phyloP scores from a whole-genome alignment of 1,140 invertebrate species.

The Drosophila arawakana region DNA sequence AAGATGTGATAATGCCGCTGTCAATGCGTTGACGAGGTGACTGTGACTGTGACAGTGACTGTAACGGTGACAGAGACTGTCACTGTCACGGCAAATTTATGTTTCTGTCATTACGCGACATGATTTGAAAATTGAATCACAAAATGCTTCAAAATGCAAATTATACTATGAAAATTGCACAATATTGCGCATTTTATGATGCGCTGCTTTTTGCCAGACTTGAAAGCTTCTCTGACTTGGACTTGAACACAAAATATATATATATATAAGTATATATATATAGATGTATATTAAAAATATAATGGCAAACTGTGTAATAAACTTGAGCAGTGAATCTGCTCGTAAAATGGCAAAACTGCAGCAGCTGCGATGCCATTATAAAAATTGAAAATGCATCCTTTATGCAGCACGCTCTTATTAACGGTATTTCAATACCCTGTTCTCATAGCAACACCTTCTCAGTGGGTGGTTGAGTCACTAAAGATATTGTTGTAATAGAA shows the following conservation, averaged over 20 bases:
- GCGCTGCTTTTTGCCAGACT: neutral
- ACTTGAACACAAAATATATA: constrained; percentile 10
- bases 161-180: constrained; percentile 44
- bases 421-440: constrained; percentile 15
- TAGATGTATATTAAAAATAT: constrained; percentile 38
- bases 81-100: constrained; percentile 8
- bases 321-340: constrained; percentile 28
- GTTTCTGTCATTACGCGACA: constrained; percentile 22
- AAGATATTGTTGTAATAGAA: too few species aligned
- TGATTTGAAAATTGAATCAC: constrained; percentile 15
- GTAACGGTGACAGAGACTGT: neutral
- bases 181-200: constrained; percentile 29
- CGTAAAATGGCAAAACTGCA: constrained; percentile 18
- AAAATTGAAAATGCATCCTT: constrained; percentile 70
- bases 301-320: constrained; percentile 47
- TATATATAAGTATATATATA: constrained; percentile 37
- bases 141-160: constrained; percentile 40
- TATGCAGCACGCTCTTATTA: constrained; percentile 43
- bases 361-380: constrained; percentile 58
- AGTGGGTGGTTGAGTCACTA: neutral
- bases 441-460: neutral
- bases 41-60: neutral
- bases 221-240: neutral
- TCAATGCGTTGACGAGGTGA: neutral
- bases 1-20: neutral